Evolutionary conservation across 2,888 invertebrate genomes (phyloP).

Genomic region (Isoperla grammatica): DNA sequence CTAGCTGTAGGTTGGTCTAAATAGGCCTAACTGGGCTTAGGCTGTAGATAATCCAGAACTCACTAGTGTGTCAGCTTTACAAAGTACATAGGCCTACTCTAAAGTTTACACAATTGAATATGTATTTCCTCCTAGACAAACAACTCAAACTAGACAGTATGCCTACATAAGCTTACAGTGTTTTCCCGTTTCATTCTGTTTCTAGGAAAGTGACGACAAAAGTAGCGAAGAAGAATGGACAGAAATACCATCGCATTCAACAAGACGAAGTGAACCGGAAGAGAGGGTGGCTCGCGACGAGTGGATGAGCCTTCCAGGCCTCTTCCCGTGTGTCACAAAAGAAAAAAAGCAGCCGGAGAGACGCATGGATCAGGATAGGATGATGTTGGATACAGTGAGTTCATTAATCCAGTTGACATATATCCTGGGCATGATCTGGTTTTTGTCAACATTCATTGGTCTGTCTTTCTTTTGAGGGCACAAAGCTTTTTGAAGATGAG

Average conservation of each 20-base stretch:
- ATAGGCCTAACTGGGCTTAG: neutral
- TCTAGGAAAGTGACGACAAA: constrained; percentile 21
- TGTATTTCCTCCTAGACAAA: too few relatives aligned
- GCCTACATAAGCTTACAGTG: too few relatives aligned
- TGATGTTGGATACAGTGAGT: constrained; percentile 5
- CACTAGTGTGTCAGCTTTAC: neutral
- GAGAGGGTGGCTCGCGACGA: constrained; percentile 53
- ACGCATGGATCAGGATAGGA: constrained; percentile 44
- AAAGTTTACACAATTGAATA: too few relatives aligned
- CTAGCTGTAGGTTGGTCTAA: neutral
- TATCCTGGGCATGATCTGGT: too few relatives aligned
- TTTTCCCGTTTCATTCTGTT: neutral
- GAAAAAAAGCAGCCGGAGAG: constrained; percentile 35
- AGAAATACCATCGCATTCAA: constrained; percentile 45
- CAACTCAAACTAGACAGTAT: too few relatives aligned
- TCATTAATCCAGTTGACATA: constrained; percentile 2
- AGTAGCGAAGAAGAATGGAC: constrained; percentile 54
- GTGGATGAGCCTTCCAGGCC: constrained; percentile 70
- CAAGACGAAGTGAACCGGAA: constrained; percentile 8
- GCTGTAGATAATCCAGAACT: neutral
- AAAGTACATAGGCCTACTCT: neutral
- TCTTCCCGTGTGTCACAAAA: constrained; percentile 43
- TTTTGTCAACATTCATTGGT: too few relatives aligned
- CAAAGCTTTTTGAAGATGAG: too few relatives aligned
- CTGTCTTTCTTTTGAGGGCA: too few relatives aligned